Base-by-base conservation (phyloP, 2,113 vertebrate species). In the Halcyon senegalensis region DNA sequence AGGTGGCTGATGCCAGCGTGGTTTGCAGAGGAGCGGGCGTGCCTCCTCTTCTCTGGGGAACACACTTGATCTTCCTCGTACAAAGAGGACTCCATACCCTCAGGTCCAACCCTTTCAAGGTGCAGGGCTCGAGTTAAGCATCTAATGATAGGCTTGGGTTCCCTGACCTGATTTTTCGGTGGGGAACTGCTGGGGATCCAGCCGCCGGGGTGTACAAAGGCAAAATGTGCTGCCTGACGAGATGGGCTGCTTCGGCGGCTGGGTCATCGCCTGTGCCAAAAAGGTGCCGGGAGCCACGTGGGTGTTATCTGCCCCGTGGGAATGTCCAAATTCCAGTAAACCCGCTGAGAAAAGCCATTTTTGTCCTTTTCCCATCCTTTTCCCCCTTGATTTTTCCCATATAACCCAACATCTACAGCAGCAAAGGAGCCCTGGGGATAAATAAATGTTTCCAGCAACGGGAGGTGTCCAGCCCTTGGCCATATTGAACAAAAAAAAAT, bases 1-100 rank as follows among this genome's bases (percentile, higher is more conserved):
- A n/a, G 51, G 20, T 33, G 44, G 37, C 30, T n/a, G 66, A 66
- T 74, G 74, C 77, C 41, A 67, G 39, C 3, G 1, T 5, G 63
- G 83, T 88, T 81, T 64, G 37, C n/a, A 28, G 70, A 77, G 51
- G 43, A 90, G 30, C 1, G 1, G 43, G 37, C 8, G 76, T 60
- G 56, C 69, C 79, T 73, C 25, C 67, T 58, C 44, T 30, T 90
- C 28, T 55, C 70, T 10, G 30, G 55, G 48, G 41, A 85, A 13
- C 46, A 68, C 8, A 9, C 63, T 55, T 30, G 67, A 74, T 89
- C 33, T 91, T 70, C 35, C 70, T 33, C 2, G 1, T 48, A 86
- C 80, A 78, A 50, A 48, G 68, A 91, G 92, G 87, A 82, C 90
- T 81, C 86, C 16, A 2, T 93, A 46, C 90, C 94, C 96, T 81